Evolutionary conservation across 1,140 invertebrate species (phyloP).

Genomic region (Aphaenogaster ashmeadi): DNA sequence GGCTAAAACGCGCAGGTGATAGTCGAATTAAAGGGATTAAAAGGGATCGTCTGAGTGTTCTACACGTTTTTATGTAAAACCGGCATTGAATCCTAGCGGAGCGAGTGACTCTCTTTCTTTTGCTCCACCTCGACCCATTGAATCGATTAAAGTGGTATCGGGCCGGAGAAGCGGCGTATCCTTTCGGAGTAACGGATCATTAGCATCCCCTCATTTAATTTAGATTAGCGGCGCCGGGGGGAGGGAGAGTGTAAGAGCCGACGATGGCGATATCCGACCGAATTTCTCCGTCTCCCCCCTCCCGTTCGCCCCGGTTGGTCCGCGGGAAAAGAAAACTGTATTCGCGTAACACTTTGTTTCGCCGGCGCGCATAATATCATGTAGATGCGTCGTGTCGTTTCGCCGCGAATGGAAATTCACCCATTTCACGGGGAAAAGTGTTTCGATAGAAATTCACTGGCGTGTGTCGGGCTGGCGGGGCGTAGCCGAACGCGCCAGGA

Average conservation of each 20-base stretch:
- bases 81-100: conserved; percentile 63
- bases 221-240: conserved; percentile 75
- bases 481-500: conserved; percentile 48
- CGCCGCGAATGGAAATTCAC: conserved; percentile 77
- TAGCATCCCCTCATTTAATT: conserved; percentile 81
- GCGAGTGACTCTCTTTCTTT: conserved; percentile 49
- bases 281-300: conserved; percentile 47
- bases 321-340: conserved; percentile 67
- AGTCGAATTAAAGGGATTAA: conserved; percentile 44
- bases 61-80: conserved; percentile 73
- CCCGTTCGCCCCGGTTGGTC: background rate
- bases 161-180: conserved; percentile 69
- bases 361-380: conserved; percentile 77
- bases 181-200: conserved; percentile 80
- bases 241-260: conserved; percentile 51
- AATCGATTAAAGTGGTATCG: conserved; percentile 75
- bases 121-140: conserved; percentile 58
- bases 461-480: conserved; percentile 62
- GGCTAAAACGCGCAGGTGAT: conserved; percentile 9
- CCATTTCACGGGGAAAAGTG: conserved; percentile 74
- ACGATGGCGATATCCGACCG: conserved; percentile 62
- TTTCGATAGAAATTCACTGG: conserved; percentile 73
- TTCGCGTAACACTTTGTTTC: conserved; percentile 73
- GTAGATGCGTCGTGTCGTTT: conserved; percentile 72
- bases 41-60: conserved; percentile 59